Evolutionary conservation across 2,797 vertebrate species (phyloP), one percentile per base, ranked within the genome.

Genomic region (Yasuhikotakia modesta): DNA sequence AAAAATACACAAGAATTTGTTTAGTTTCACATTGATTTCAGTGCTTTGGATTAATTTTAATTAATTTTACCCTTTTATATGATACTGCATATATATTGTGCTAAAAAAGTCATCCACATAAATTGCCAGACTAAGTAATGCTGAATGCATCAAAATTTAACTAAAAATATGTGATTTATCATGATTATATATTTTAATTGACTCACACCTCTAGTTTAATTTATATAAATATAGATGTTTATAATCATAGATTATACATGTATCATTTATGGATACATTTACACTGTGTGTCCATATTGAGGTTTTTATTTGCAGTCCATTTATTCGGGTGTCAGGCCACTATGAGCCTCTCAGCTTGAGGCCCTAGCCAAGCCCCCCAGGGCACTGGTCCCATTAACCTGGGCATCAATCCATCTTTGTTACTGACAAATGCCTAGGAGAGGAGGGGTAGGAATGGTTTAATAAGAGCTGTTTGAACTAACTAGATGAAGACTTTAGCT

Each of bases 391-490:
- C 63, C 22, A 46, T 58, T 21, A 30, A 24, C 57, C 57, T 2
- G 3, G 73, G 10, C 22, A 17, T 57, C 46, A 76, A 85, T 83
- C 82, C 81, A 75, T 79, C 73, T 79, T 86, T 85, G 82, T 85
- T 64, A 75, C 85, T 85, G 69, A 74, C 86, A 87, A 83, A 88
- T 85, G 85, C 63, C 22, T 58, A 13, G 67, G 14, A 57, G 35
- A 76, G 22, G 19, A 3, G 0, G 39, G 14, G 19, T n/a, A 27
- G 39, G 60, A 69, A 68, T 50, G 65, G 27, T 50, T 55, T 76
- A 69, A 69, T 52, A 58, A 57, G 48, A 32, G n/a, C 70, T 48
- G 64, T 79, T 79, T 72, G 19, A 67, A 55, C 65, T 60, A 80
- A 61, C 65, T 8, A 32, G 79, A 57, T 70, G 61, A 46, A 70